Percentiles rank a stretch among this genome's conserved stretches.
Evolutionary conservation across 2,113 vertebrate species (phyloP).

Genomic region (Mus musculus): GRCm39 chr1:42747501-42748000

Average conservation of each 20-base stretch:
- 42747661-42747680: neutral
- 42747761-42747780: too few species aligned
- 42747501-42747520: neutral
- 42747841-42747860: neutral
- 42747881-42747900: neutral
- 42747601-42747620: neutral
- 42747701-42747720: neutral
- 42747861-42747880: neutral
- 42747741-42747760: neutral
- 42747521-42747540: neutral
- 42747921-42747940: neutral
- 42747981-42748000: neutral
- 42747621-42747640: neutral
- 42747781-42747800: neutral
- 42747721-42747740: neutral
- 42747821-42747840: neutral
- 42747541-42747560: neutral
- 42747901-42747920: neutral
- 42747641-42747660: fast-evolving
- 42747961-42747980: fast-evolving
- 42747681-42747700: neutral
- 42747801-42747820: neutral
- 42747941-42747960: neutral
- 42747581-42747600: neutral
- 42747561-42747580: conserved; percentile 13